Base-by-base conservation (phyloP, 2,888 invertebrate genomes). In the Drosophila demipolita region DNA sequence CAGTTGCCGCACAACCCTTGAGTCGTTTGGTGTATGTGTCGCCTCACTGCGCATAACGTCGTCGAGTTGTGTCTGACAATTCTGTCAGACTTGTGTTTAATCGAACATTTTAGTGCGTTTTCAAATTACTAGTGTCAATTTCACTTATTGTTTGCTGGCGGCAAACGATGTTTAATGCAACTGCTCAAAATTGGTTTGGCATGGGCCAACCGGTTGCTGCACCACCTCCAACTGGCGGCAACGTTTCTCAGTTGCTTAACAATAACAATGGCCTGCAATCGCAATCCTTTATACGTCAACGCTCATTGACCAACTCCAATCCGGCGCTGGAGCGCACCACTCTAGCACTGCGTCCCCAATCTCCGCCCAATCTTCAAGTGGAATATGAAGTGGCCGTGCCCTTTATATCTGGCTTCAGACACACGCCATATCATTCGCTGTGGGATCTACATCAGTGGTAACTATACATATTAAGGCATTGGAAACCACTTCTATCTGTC, bases 371-470 rank as follows among this genome's bases (percentile, higher is more conserved):
- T 74, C 80, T 92, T 59, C 92, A 93, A 69, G 93, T 93, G 69
- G 92, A 93, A 76, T 93, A 93, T 75, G 93, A 93, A 81, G 92
- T 93, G 45, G 89, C 93, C 4, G 91, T 93, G 59, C 93, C 93
- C 29, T 91, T 93, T 72, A 90, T 93, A 36, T 92, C 92, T 52
- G 91, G 93, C 35, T 93, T 90, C 71, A 90, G 93, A 40, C 93
- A 93, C 67, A 93, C 93, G 12, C 93, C 93, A 42, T 93, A 93
- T 78, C 93, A 93, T 77, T 93, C 93, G 17, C 77, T 93, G 23
- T 93, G 93, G 93, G 92, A 93, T 82, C 80, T 93, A 49, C 92
- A 93, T 86, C 92, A 93, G 74, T 93, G 93, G 93, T 93, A 93
- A 92, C 78, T 76, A 77, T 65, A 26, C 53, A 23, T 23, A 15